These are phyloP conservation scores for Notocelia uddmanniana DNA, from an alignment of 2,888 invertebrate species.

Conservation along the genomic window DNA sequence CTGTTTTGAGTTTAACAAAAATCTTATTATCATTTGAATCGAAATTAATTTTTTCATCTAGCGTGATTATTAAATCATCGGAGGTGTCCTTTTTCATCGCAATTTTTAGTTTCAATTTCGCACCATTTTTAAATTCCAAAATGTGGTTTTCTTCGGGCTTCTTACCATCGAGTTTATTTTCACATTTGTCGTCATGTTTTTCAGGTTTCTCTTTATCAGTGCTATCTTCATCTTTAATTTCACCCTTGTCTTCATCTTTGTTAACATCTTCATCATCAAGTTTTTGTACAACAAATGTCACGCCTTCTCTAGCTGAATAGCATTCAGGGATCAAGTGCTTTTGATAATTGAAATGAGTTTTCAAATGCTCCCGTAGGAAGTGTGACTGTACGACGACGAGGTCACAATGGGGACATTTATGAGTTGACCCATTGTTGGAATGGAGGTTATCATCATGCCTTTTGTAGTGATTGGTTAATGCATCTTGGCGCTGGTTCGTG, in stretches of 20 bases:
- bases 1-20: conserved; percentile 77
- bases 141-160: neutral
- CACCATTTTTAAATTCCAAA: conserved; percentile 25
- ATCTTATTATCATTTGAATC: conserved; percentile 70
- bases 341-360: conserved; percentile 90
- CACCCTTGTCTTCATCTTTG: conserved; percentile 34
- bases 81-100: conserved; percentile 47
- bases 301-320: conserved; percentile 86
- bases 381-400: conserved; percentile 91
- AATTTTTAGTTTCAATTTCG: conserved; percentile 43
- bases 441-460: conserved; percentile 88
- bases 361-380: conserved; percentile 91
- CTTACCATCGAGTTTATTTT: neutral
- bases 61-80: conserved; percentile 75
- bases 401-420: conserved; percentile 93
- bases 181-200: conserved; percentile 8
- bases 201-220: conserved; percentile 24
- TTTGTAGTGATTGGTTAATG: conserved; percentile 90
- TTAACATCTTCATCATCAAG: conserved; percentile 75
- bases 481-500: conserved; percentile 89
- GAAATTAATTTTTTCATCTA: conserved; percentile 58
- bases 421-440: conserved; percentile 83
- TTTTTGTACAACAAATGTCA: conserved; percentile 84
- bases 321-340: conserved; percentile 86
- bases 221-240: conserved; percentile 25